Percentiles rank a stretch among this genome's conserved stretches.
These are phyloP conservation scores for Cheilosia vernalis DNA, from an alignment of 2,888 invertebrate species.

Conservation along the genomic window DNA sequence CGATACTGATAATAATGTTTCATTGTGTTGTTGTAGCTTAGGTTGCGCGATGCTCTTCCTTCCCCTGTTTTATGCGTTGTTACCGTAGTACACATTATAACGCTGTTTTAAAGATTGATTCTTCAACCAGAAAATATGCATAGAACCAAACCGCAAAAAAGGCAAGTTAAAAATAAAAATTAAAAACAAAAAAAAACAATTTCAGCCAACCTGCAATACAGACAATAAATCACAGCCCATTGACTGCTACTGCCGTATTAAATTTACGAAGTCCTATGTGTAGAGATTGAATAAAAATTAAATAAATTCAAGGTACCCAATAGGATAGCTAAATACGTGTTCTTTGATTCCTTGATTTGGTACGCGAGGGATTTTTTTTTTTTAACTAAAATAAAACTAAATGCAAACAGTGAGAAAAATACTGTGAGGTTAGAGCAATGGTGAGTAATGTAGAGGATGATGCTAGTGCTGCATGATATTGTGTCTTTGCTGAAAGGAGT, in stretches of 20 bases:
- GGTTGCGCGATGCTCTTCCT: constrained; percentile 77
- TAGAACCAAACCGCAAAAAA: constrained; percentile 75
- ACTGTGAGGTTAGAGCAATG: not conserved
- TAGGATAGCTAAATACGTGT: constrained; percentile 57
- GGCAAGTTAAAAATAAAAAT: constrained; percentile 73
- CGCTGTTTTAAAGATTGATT: constrained; percentile 75
- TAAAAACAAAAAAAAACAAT: constrained; percentile 62
- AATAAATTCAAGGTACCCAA: constrained; percentile 12
- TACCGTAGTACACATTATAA: constrained; percentile 74
- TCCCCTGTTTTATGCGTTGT: constrained; percentile 75
- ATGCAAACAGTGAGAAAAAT: not conserved
- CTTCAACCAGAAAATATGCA: constrained; percentile 75
- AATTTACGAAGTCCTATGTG: constrained; percentile 27
- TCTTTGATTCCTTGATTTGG: constrained; percentile 9
- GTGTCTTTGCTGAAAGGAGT: constrained; percentile 55
- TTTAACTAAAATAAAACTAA: not conserved
- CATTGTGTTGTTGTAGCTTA: constrained; percentile 86
- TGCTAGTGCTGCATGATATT: not conserved
- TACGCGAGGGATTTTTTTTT: constrained; percentile 29
- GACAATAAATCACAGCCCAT: constrained; percentile 47
- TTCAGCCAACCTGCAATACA: constrained; percentile 71
- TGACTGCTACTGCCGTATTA: constrained; percentile 22
- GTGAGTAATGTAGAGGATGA: constrained; percentile 6
- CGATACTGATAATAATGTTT: constrained; percentile 77
- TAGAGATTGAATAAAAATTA: constrained; percentile 17